These are phyloP conservation scores for Atta cephalotes DNA, from an alignment of 1,140 invertebrate species.

Conservation along the genomic window DNA sequence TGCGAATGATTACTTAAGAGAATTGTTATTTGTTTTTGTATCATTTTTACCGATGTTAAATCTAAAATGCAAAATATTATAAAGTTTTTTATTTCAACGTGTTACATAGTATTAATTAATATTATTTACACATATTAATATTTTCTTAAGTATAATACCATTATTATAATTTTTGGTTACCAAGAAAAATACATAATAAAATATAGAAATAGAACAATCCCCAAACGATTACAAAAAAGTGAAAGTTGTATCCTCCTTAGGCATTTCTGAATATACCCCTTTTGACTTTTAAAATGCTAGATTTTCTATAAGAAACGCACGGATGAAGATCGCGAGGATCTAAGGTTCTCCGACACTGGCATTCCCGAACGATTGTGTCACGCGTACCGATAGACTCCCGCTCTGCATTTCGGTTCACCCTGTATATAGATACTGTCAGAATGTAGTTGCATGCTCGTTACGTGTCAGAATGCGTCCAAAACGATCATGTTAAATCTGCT, in stretches of 20 bases:
- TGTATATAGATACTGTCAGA: slow-evolving; percentile 56
- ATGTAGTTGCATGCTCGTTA: slow-evolving; percentile 65
- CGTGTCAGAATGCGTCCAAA: slow-evolving; percentile 60
- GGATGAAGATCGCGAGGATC: slow-evolving; percentile 51
- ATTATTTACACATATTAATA: neutral
- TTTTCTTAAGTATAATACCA: too few species aligned
- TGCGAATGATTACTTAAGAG: neutral
- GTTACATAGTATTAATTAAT: neutral
- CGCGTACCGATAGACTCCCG: slow-evolving; percentile 73
- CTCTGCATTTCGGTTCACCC: slow-evolving; percentile 73
- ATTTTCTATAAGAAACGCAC: neutral
- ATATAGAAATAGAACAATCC: too few species aligned
- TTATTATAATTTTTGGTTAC: too few species aligned
- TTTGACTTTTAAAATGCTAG: neutral
- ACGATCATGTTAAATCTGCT: slow-evolving; percentile 51
- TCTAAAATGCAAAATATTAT: neutral
- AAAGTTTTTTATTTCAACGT: neutral
- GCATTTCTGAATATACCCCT: too few species aligned
- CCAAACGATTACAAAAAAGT: too few species aligned
- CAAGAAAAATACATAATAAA: too few species aligned
- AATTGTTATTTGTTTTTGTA: neutral
- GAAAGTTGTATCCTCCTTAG: too few species aligned
- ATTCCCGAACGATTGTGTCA: slow-evolving; percentile 81
- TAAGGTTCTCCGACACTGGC: slow-evolving; percentile 74
- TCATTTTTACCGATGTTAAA: neutral